phyloP scores from a whole-genome alignment of 1,140 invertebrate species.

The Aphis gossypii region DNA sequence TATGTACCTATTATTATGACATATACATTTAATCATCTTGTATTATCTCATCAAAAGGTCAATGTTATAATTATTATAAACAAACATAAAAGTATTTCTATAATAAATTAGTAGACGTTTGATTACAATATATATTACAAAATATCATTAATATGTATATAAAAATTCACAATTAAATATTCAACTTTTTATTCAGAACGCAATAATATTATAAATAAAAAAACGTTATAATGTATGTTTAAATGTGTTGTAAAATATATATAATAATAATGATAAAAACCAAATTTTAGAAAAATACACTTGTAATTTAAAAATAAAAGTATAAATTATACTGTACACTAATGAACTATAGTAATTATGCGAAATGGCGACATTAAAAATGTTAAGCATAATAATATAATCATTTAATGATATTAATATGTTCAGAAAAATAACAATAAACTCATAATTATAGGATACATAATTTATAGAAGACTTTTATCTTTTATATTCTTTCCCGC shows the following conservation, averaged over 20 bases:
- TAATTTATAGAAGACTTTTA: not conserved
- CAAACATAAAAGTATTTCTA: not conserved
- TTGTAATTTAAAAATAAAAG: not conserved
- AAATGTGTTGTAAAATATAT: not conserved
- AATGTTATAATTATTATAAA: not conserved
- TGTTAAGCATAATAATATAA: not conserved
- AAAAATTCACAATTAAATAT: not conserved
- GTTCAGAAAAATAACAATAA: not conserved
- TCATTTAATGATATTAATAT: not conserved
- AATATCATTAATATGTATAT: not conserved
- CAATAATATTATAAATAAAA: not conserved
- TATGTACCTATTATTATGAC: not conserved
- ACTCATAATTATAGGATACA: not conserved
- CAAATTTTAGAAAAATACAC: not conserved
- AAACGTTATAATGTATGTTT: not conserved
- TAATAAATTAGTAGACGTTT: not conserved
- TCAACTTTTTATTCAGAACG: not conserved
- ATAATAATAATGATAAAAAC: not conserved
- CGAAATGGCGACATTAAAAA: not conserved
- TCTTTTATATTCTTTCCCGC: not conserved
- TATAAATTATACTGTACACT: not conserved
- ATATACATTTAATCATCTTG: not conserved
- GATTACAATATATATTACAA: not conserved
- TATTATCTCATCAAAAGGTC: slow-evolving; percentile 15
- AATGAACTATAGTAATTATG: not conserved